Evolutionary conservation across 2,888 invertebrate species (phyloP).

Genomic region (Proisotoma minuta): DNA sequence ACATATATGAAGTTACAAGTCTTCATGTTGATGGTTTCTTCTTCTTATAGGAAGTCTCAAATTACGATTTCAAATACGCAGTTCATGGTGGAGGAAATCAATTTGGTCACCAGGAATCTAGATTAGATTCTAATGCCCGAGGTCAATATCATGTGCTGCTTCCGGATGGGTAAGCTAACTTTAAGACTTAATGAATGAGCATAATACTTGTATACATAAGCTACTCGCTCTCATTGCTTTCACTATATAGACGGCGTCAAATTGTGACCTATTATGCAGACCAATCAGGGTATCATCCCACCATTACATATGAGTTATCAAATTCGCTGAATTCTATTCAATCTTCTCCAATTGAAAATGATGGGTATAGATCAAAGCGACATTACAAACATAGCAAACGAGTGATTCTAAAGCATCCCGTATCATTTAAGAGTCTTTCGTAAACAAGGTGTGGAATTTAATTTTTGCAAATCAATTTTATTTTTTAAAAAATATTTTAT

Average conservation of each 20-base stretch:
- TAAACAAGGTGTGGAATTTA: too few relatives aligned
- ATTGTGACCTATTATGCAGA: conserved; percentile 37
- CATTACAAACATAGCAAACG: conserved; percentile 7
- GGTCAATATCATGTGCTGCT: conserved; percentile 39
- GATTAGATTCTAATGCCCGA: conserved; percentile 24
- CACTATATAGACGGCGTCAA: conserved; percentile 20
- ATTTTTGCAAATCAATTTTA: too few relatives aligned
- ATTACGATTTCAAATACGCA: conserved; percentile 42
- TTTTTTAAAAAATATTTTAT: too few relatives aligned
- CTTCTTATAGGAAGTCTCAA: conserved; percentile 30
- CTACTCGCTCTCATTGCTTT: not conserved
- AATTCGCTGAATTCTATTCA: not conserved
- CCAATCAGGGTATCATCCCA: conserved; percentile 38
- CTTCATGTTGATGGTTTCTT: not conserved
- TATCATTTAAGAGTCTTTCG: not conserved
- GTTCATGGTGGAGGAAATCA: conserved; percentile 39
- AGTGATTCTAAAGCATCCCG: not conserved
- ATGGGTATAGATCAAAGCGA: conserved; percentile 9
- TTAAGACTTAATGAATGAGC: too few relatives aligned
- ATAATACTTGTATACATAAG: too few relatives aligned
- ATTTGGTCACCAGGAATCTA: conserved; percentile 37
- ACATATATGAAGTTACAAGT: not conserved
- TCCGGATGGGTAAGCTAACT: conserved; percentile 29
- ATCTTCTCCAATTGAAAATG: not conserved
- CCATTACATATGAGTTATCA: conserved; percentile 32